phyloP scores from a whole-genome alignment of 2,113 vertebrate species.

The Opisthocomus hoazin region DNA sequence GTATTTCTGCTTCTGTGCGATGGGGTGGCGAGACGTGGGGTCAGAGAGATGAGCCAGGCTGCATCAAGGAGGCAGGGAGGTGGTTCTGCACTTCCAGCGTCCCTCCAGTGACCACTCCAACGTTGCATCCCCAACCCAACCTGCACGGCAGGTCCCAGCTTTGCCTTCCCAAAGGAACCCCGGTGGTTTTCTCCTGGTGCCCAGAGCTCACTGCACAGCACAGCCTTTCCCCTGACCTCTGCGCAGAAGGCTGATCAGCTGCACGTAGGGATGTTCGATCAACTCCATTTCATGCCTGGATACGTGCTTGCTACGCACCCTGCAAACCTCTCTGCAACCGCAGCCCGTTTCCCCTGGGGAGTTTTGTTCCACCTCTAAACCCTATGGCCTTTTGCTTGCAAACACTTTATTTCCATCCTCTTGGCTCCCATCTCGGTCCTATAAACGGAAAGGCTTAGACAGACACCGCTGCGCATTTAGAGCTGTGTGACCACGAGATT shows the following conservation, averaged over 20 bases:
- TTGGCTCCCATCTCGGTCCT: neutral
- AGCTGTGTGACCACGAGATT: conserved; percentile 14
- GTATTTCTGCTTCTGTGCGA: neutral
- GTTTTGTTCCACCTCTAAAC: neutral
- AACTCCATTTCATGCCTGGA: neutral
- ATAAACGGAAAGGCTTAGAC: conserved; percentile 33
- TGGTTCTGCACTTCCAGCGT: neutral
- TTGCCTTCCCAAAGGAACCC: neutral
- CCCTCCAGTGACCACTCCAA: neutral
- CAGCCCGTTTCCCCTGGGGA: neutral
- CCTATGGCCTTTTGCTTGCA: neutral
- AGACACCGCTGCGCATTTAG: neutral
- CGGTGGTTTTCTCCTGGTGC: neutral
- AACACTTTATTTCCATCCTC: neutral
- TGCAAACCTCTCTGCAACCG: neutral
- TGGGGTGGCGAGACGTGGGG: fast-evolving
- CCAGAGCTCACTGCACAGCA: neutral
- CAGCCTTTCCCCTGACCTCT: neutral
- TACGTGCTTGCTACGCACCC: neutral
- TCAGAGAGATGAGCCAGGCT: neutral
- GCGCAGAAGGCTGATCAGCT: neutral
- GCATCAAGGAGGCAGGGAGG: neutral
- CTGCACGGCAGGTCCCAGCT: neutral
- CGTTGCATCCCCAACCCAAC: neutral
- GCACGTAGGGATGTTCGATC: neutral